phyloP scores from a whole-genome alignment of 2,888 invertebrate genomes.

The Neoitamus cyanurus region DNA sequence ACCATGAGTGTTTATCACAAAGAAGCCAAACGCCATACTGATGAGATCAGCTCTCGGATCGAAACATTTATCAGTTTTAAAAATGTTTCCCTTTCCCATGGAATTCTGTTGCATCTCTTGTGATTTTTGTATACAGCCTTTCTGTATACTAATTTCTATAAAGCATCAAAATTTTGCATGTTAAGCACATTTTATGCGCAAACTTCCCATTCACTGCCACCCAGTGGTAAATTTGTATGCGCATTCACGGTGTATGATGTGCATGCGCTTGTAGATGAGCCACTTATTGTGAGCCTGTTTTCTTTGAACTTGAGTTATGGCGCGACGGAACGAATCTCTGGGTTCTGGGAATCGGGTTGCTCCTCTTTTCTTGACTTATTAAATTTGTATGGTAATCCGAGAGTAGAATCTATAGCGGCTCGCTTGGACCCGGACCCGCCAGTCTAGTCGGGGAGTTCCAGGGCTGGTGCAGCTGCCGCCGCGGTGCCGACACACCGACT shows the following conservation, averaged over 20 bases:
- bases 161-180: too few relatives aligned
- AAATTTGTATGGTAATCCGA: slow-evolving; percentile 13
- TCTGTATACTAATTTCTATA: too few relatives aligned
- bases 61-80: too few relatives aligned
- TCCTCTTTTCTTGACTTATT: slow-evolving; percentile 11
- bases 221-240: neutral
- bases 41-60: too few relatives aligned
- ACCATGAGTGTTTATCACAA: too few relatives aligned
- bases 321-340: slow-evolving; percentile 7
- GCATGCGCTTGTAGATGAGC: neutral
- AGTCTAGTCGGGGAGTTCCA: neutral
- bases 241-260: neutral
- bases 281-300: neutral
- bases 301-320: neutral
- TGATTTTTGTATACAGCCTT: too few relatives aligned
- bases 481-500: neutral
- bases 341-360: neutral
- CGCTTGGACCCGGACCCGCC: neutral
- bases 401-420: neutral
- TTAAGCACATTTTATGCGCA: neutral
- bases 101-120: too few relatives aligned
- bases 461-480: neutral
- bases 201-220: neutral
- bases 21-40: too few relatives aligned
- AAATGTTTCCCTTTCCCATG: too few relatives aligned